These are phyloP conservation scores for Borostomias antarcticus DNA, from an alignment of 2,797 vertebrate genomes.

Conservation along the genomic window DNA sequence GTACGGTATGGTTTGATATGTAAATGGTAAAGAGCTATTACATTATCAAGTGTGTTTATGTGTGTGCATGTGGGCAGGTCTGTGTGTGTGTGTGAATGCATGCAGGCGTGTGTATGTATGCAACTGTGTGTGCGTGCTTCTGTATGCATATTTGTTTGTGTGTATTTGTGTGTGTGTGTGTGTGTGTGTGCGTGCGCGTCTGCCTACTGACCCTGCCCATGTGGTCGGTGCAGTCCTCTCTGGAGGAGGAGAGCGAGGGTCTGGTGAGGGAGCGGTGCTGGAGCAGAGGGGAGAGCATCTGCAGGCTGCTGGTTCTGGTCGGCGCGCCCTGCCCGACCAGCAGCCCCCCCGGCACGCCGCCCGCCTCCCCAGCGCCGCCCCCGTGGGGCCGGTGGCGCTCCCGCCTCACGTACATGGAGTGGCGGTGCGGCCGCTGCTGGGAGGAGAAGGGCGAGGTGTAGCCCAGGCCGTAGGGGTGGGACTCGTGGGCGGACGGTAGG, in stretches of 20 bases:
- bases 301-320: constrained; percentile 94
- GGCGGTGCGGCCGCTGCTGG: constrained; percentile 95
- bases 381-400: constrained; percentile 94
- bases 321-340: constrained; percentile 88
- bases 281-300: constrained; percentile 96
- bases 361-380: constrained; percentile 35
- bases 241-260: constrained; percentile 85
- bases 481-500: constrained; percentile 91
- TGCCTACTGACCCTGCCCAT: constrained; percentile 82
- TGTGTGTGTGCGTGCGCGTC: background rate
- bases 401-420: constrained; percentile 98
- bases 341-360: constrained; percentile 67
- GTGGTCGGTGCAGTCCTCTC: constrained; percentile 87
- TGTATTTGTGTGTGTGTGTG: too few relatives aligned
- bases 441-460: constrained; percentile 98
- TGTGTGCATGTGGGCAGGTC: too few relatives aligned
- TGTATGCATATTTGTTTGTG: too few relatives aligned
- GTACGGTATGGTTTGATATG: too few relatives aligned
- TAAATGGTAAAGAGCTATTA: too few relatives aligned
- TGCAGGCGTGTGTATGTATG: too few relatives aligned
- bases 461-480: constrained; percentile 95
- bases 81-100: too few relatives aligned
- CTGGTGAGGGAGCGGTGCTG: constrained; percentile 87
- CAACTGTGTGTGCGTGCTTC: too few relatives aligned
- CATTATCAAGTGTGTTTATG: too few relatives aligned